Conservation (phyloP, 2,888 invertebrate species). For the Cylindroiulus punctatus region DNA sequence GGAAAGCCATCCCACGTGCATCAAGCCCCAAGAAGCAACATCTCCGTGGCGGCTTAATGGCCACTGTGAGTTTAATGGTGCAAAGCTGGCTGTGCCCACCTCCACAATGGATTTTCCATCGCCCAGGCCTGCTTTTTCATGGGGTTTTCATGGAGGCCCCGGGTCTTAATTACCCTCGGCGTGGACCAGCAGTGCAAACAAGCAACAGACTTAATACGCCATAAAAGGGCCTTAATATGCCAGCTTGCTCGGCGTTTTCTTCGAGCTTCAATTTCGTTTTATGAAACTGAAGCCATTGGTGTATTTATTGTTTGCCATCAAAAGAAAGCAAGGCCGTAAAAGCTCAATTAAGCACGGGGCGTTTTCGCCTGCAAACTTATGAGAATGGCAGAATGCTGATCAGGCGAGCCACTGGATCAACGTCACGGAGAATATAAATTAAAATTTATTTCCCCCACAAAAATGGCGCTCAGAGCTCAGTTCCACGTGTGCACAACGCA, state of each 20-base stretch:
- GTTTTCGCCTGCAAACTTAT: background rate
- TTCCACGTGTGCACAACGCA: no score
- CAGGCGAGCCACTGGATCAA: background rate
- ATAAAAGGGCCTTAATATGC: slow-evolving; percentile 38
- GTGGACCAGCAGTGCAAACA: background rate
- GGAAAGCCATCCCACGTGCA: background rate
- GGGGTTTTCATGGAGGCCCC: slow-evolving; percentile 21
- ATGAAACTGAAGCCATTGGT: slow-evolving; percentile 29
- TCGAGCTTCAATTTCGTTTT: slow-evolving; percentile 26
- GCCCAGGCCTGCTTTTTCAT: background rate
- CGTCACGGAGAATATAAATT: background rate
- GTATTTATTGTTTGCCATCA: slow-evolving; percentile 42
- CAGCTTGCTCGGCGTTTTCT: background rate
- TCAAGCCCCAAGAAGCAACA: background rate
- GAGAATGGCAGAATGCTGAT: slow-evolving; percentile 37
- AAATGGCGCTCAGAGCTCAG: no score
- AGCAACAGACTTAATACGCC: slow-evolving; percentile 33
- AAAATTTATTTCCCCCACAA: no score
- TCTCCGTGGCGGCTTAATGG: background rate
- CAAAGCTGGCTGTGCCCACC: background rate
- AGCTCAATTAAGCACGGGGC: slow-evolving; percentile 19
- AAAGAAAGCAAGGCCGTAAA: slow-evolving; percentile 31
- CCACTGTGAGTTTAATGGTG: background rate
- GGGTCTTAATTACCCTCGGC: slow-evolving; percentile 5
- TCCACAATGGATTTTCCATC: slow-evolving; percentile 16